Evolutionary conservation across 1,140 invertebrate species (phyloP), one percentile per base, ranked within the genome.

Genomic region (Cardiocondyla obscurior): DNA sequence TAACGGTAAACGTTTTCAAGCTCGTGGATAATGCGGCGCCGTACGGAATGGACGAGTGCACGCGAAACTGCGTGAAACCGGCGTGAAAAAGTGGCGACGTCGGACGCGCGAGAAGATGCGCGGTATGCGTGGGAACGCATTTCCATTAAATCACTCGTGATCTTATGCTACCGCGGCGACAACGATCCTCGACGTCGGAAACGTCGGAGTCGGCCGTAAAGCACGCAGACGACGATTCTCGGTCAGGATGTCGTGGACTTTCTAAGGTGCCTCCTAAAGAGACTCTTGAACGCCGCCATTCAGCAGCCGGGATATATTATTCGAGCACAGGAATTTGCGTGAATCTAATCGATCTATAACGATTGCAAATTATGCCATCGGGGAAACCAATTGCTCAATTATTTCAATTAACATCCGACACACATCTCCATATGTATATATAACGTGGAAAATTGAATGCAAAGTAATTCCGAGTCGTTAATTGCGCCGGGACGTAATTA

Each of bases 61-160:
- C 36, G 64, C 82, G 44, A 60, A 16, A 39, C 30, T 16, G 30
- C 69, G 22, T 53, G 46, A 30, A 25, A 49, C 22, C 33, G 22
- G 44, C 42, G 60, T 51, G 65, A 51, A 60, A 39, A 39, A 72
- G 49, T 51, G 64, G 36, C 22, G 53, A 30, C 5, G 53, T 49
- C 39, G 42, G 69, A 58, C 65, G 55, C 65, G 82, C 70, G 83
- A 81, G 85, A 84, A 53, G 73, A 85, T 64, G 70, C 81, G 73
- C 42, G 65, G 65, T 64, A 70, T 74, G 85, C 88, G 87, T 89
- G 84, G 88, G 85, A 90, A 89, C 81, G 85, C 83, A 82, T 90
- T 89, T 89, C 83, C 77, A 89, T 90, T 90, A 89, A 90, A 90
- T 89, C 89, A 89, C 72, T 69, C 62, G 74, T 77, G 81, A 90